Conservation (phyloP, 2,888 invertebrate species). For the Adelognathus sp. region DNA sequence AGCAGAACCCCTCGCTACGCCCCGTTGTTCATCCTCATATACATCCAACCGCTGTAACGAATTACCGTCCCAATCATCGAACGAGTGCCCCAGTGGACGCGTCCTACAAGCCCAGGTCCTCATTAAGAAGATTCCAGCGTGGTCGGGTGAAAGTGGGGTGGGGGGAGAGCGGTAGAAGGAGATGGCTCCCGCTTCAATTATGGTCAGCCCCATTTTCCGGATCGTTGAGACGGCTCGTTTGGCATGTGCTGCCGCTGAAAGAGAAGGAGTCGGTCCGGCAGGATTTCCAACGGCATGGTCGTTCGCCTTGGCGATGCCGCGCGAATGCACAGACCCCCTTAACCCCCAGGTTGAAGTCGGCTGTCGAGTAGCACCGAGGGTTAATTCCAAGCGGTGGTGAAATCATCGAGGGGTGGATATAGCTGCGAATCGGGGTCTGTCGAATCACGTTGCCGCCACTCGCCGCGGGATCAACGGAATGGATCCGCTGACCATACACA, state of each 20-base stretch:
- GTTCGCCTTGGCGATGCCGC: constrained; percentile 23
- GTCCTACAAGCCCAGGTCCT: constrained; percentile 37
- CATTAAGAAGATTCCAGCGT: constrained; percentile 51
- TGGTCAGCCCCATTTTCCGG: constrained; percentile 55
- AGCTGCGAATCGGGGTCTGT: constrained; percentile 28
- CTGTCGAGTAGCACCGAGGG: constrained; percentile 20
- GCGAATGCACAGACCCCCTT: constrained; percentile 32
- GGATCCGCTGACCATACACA: constrained; percentile 17
- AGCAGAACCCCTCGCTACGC: no score
- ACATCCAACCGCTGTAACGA: constrained; percentile 34
- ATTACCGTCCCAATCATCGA: constrained; percentile 50
- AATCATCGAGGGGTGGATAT: background rate
- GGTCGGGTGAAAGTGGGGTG: background rate
- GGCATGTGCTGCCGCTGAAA: constrained; percentile 34
- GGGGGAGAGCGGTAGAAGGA: constrained; percentile 4
- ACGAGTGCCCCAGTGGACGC: constrained; percentile 31
- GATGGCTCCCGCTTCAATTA: constrained; percentile 52
- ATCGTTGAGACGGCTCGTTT: constrained; percentile 47
- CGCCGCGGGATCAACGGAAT: constrained; percentile 26
- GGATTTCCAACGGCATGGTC: constrained; percentile 25
- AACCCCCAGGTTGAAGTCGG: constrained; percentile 39
- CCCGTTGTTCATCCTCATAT: background rate
- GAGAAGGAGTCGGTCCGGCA: constrained; percentile 18
- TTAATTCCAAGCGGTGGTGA: constrained; percentile 19
- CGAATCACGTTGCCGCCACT: constrained; percentile 24